phyloP scores from a whole-genome alignment of 2,888 invertebrate genomes.

The Phalera bucephala region DNA sequence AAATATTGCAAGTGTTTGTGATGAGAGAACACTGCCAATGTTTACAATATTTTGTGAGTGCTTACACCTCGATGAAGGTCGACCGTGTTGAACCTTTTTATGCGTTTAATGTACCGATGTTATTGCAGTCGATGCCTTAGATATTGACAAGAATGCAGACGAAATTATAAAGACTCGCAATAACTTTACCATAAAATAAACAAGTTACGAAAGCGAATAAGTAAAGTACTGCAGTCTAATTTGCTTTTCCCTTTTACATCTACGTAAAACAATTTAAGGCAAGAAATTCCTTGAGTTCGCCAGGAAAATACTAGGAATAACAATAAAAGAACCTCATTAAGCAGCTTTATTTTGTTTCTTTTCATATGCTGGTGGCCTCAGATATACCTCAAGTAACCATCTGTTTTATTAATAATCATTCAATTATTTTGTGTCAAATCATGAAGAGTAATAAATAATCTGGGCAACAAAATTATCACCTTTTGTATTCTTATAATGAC shows the following conservation, averaged over 20 bases:
- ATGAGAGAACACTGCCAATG: conserved; percentile 25
- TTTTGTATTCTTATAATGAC: conserved; percentile 13
- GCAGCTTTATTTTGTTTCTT: conserved; percentile 10
- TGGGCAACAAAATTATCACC: conserved; percentile 4
- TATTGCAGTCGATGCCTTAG: conserved; percentile 7
- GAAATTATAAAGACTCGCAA: too few species aligned
- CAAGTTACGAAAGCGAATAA: background rate
- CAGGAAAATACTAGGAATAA: conserved; percentile 11
- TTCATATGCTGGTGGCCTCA: background rate
- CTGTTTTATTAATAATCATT: too few species aligned
- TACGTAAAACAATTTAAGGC: conserved; percentile 3
- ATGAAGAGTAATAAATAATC: conserved; percentile 3
- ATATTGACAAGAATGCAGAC: background rate
- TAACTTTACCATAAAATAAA: too few species aligned
- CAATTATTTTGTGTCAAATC: conserved; percentile 6
- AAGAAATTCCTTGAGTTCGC: conserved; percentile 3
- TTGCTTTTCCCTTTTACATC: conserved; percentile 2
- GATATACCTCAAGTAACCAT: too few species aligned
- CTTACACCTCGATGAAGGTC: conserved; percentile 31
- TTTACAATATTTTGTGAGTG: conserved; percentile 31
- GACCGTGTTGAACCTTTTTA: conserved; percentile 23
- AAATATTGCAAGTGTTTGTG: conserved; percentile 24
- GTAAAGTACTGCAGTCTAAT: conserved; percentile 4
- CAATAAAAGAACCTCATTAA: conserved; percentile 7
- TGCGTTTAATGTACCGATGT: conserved; percentile 17